A percentile compares a stretch with the other conserved stretches of the same genome.
Evolutionary conservation across 2,113 vertebrate genomes (phyloP).

Genomic region (Tyrannus savana): DNA sequence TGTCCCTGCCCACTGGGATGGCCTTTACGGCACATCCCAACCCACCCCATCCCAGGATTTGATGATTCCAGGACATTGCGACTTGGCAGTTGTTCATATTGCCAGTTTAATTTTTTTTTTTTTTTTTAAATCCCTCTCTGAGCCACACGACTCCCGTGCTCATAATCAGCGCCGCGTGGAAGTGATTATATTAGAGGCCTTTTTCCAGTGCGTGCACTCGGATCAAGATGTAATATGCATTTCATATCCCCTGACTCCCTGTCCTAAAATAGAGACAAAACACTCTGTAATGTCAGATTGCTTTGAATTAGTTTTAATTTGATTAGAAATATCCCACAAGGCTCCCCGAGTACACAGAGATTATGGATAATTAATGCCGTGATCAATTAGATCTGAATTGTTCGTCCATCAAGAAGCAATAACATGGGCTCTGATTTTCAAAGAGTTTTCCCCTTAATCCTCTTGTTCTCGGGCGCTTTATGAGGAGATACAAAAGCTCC

Average conservation of each 20-base stretch:
- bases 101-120: neutral
- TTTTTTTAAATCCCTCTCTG: neutral
- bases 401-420: constrained; percentile 59
- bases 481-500: constrained; percentile 52
- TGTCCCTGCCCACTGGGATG: neutral
- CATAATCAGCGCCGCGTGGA: neutral
- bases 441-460: constrained; percentile 55
- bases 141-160: neutral
- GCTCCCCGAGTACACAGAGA: constrained; percentile 45
- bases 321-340: constrained; percentile 68
- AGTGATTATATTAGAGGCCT: neutral
- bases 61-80: accelerated
- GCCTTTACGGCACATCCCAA: too few species aligned
- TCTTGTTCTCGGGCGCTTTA: constrained; percentile 34
- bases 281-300: constrained; percentile 39
- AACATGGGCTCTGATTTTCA: constrained; percentile 64
- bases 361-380: constrained; percentile 71
- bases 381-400: constrained; percentile 71
- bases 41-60: neutral
- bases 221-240: neutral
- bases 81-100: neutral
- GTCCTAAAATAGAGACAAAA: constrained; percentile 56
- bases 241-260: constrained; percentile 4
- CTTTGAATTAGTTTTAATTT: constrained; percentile 66
- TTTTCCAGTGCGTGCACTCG: neutral